A percentile compares a stretch with the other conserved stretches of the same genome.
Evolutionary conservation across 2,797 vertebrate genomes (phyloP).

Genomic region (Antrozous pallidus): DNA sequence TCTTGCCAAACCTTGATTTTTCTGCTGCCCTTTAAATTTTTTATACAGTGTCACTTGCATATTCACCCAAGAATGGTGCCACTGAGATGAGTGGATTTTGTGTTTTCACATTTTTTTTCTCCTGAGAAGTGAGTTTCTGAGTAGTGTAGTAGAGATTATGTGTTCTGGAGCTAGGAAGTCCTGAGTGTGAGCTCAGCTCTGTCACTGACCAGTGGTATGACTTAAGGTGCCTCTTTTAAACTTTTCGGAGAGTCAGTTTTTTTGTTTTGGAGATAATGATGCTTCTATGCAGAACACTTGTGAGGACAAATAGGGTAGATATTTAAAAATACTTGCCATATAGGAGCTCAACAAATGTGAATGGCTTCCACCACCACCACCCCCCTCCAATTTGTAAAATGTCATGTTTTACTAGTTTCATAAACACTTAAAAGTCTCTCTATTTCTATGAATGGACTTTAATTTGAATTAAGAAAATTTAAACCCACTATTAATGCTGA

Average conservation of each 20-base stretch:
- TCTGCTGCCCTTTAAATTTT: background rate
- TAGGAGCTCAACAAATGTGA: background rate
- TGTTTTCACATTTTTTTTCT: background rate
- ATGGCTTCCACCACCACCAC: background rate
- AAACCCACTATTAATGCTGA: background rate
- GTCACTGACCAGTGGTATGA: background rate
- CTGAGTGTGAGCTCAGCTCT: background rate
- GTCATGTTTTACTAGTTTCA: background rate
- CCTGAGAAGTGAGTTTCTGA: background rate
- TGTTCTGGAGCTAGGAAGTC: background rate
- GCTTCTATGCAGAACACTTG: background rate
- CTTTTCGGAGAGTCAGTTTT: constrained; percentile 4
- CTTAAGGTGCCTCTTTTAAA: background rate
- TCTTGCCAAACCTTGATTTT: background rate
- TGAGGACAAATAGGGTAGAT: background rate
- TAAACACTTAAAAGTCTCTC: background rate
- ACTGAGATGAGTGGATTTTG: background rate
- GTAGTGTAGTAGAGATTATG: background rate
- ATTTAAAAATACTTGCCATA: background rate
- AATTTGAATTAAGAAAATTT: background rate
- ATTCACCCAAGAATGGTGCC: background rate
- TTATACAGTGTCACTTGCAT: background rate
- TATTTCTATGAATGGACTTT: background rate
- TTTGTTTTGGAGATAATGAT: background rate
- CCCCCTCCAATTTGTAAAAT: background rate